These are phyloP conservation scores for Atherix ibis DNA, from an alignment of 2,888 invertebrate genomes.

Conservation along the genomic window DNA sequence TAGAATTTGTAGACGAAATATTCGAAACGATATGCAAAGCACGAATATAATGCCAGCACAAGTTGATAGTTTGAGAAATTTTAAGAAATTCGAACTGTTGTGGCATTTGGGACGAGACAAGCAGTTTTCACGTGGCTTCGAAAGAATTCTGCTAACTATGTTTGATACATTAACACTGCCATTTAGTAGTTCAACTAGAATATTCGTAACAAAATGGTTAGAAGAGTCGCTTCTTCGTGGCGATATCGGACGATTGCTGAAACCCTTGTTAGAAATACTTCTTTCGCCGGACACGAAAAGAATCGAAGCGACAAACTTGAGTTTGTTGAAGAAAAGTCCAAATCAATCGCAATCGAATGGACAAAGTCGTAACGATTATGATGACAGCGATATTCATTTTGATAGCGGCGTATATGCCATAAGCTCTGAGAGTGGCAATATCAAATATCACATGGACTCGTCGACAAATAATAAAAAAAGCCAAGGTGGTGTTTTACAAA, in stretches of 20 bases:
- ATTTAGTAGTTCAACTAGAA: slow-evolving; percentile 29
- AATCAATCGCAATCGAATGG: slow-evolving; percentile 22
- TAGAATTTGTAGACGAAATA: slow-evolving; percentile 23
- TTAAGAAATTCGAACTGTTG: slow-evolving; percentile 35
- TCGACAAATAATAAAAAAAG: slow-evolving; percentile 26
- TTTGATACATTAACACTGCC: slow-evolving; percentile 27
- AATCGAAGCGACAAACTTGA: slow-evolving; percentile 62
- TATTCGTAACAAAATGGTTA: slow-evolving; percentile 58
- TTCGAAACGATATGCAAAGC: slow-evolving; percentile 25
- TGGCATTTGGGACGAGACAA: slow-evolving; percentile 64
- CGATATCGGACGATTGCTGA: slow-evolving; percentile 61
- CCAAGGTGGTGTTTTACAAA: slow-evolving; percentile 29
- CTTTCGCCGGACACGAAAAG: slow-evolving; percentile 64
- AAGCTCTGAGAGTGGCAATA: slow-evolving; percentile 65
- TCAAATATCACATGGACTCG: slow-evolving; percentile 35
- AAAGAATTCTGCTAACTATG: slow-evolving; percentile 54
- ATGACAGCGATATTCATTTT: slow-evolving; percentile 12
- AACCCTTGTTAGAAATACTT: slow-evolving; percentile 58
- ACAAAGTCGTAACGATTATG: slow-evolving; percentile 17
- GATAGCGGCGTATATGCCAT: slow-evolving; percentile 59
- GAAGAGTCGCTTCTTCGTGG: slow-evolving; percentile 55
- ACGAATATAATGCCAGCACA: slow-evolving; percentile 22
- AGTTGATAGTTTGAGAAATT: slow-evolving; percentile 21
- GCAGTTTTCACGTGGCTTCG: slow-evolving; percentile 28
- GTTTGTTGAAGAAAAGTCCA: slow-evolving; percentile 38